Evolutionary conservation across 2,888 invertebrate species (phyloP).

Genomic region (Calliphora vomitoria): DNA sequence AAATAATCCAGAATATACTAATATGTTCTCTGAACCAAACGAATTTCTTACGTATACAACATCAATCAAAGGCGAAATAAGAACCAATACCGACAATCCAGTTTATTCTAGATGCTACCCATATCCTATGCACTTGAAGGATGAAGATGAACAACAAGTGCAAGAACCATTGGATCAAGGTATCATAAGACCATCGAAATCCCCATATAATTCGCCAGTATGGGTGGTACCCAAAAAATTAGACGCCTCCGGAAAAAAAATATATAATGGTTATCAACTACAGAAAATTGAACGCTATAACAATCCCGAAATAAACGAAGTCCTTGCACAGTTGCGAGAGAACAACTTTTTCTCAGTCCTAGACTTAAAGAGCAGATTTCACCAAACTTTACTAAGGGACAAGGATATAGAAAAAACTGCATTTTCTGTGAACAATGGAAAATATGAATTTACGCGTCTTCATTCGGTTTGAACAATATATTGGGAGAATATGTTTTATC

Average conservation of each 20-base stretch:
- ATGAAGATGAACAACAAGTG: slow-evolving; percentile 42
- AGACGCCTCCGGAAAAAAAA: neutral
- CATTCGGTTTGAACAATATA: neutral
- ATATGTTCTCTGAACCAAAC: neutral
- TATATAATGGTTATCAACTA: slow-evolving; percentile 1
- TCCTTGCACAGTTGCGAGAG: neutral
- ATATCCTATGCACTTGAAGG: slow-evolving; percentile 32
- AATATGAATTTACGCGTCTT: neutral
- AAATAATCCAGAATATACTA: neutral
- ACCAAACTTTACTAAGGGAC: neutral
- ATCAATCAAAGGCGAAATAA: slow-evolving; percentile 34
- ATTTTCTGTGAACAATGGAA: neutral
- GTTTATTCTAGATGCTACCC: slow-evolving; percentile 50
- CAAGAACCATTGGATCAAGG: slow-evolving; percentile 30
- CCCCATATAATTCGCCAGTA: slow-evolving; percentile 8
- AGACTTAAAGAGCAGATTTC: neutral
- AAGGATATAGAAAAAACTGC: neutral
- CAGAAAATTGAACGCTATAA: neutral
- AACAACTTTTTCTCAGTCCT: neutral
- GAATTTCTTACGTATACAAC: neutral
- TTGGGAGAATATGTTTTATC: neutral
- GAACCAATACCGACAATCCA: slow-evolving; percentile 29
- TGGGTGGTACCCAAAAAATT: slow-evolving; percentile 7
- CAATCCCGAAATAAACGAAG: slow-evolving; percentile 1
- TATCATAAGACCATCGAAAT: slow-evolving; percentile 6